Evolutionary conservation across 2,888 invertebrate genomes (phyloP), one percentile per base, ranked within the genome.

Genomic region (Synergus itoensis): DNA sequence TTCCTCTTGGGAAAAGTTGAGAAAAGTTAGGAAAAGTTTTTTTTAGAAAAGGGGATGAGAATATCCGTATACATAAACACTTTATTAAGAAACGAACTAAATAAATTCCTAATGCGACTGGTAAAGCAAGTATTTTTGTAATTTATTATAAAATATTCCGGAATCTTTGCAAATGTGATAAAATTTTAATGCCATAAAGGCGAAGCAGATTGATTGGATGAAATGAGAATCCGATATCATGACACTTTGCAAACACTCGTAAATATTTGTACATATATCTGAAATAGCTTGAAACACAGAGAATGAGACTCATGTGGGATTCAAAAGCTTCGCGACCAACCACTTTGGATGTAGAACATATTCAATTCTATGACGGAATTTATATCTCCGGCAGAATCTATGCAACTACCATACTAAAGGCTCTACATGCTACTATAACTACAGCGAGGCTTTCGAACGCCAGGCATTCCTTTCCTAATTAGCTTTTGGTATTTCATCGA

Each of bases 401-500:
- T 53, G 73, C 53, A 73, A 53, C 53, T 53, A 73, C 36, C 73
- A 73, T 53, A 40, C n/a, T 18, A 53, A 57, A 57, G 11, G 28
- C 45, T 21, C 45, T 69, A 73, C n/a, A 73, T 73, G 40, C 73
- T 73, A 53, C 36, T 36, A 73, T 57, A 73, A 73, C 73, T 53
- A 40, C 73, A 73, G 36, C n/a, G 53, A 73, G 73, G 73, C 53
- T 73, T 36, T 73, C 73, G 73, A 73, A 53, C 36, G 53, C 53
- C 36, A 53, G 12, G 73, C 53, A 73, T 73, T 73, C 73, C 53
- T 73, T 73, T 57, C 73, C 73, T 73, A 73, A 73, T 73, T 73
- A 73, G 73, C 73, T 73, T 73, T 73, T 73, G 73, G 53, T 73
- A 73, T 73, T 73, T 36, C 73, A 73, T 53, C 36, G 73, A 73